A percentile compares a stretch with the other conserved stretches of the same genome.
Evolutionary conservation across 1,140 invertebrate species (phyloP).

Genomic region (Sesamia nonagrioides): DNA sequence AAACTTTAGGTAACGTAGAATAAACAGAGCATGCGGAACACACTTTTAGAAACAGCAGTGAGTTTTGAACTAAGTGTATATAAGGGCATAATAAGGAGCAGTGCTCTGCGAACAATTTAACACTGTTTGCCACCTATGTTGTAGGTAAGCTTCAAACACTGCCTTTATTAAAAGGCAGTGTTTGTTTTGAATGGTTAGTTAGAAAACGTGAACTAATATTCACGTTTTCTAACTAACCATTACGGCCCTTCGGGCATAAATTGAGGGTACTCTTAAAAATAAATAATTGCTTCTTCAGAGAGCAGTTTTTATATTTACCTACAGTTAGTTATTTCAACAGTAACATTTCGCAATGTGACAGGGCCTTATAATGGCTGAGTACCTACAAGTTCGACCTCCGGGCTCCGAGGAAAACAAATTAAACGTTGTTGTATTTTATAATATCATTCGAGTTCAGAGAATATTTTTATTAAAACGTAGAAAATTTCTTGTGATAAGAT

Average conservation of each 20-base stretch:
- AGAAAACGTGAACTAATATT: too few relatives aligned
- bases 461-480: conserved; percentile 25
- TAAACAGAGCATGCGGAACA: conserved; percentile 1
- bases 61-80: not conserved
- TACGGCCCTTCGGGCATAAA: too few relatives aligned
- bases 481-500: not conserved
- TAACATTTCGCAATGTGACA: conserved; percentile 12
- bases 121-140: not conserved
- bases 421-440: conserved; percentile 39
- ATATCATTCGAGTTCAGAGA: conserved; percentile 19
- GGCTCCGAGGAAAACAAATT: conserved; percentile 41
- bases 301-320: too few relatives aligned
- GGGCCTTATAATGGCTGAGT: conserved; percentile 12
- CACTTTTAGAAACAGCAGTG: not conserved
- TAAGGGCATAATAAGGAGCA: not conserved
- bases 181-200: not conserved
- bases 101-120: not conserved
- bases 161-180: not conserved
- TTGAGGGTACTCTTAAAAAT: too few relatives aligned
- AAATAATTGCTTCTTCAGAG: too few relatives aligned
- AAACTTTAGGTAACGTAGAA: conserved; percentile 5
- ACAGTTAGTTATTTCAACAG: conserved; percentile 22
- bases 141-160: not conserved
- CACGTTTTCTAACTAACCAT: too few relatives aligned
- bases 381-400: conserved; percentile 40